Evolutionary conservation across 2,797 vertebrate species (phyloP), one percentile per base, ranked within the genome.

Genomic region (Enteromius viviparus): DNA sequence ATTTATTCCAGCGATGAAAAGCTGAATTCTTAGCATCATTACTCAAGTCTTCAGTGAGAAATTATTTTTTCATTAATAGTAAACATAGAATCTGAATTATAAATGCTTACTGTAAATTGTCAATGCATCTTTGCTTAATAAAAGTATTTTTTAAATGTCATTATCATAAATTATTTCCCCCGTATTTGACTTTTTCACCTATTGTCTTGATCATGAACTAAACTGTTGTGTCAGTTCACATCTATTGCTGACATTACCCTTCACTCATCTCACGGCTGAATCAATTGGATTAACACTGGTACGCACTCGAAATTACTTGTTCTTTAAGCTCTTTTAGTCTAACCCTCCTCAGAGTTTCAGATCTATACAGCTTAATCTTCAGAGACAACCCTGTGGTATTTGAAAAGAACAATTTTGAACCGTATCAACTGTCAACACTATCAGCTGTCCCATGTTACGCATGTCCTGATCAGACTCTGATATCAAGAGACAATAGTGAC

Each of bases 391-490:
- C 21, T 11, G n/a, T 60, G 10, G 4, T 62, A 62, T 62, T 62
- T 62, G 19, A 69, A 69, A n/a, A 69, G 40, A 69, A 23, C 37
- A 23, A 23, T 42, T 69, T 23, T 11, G 37, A 42, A 69, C 3
- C 29, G 29, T 65, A 65, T 65, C 62, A 34, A 10, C 11, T 29
- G 26, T 62, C 58, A 66, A 17, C 4, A 19, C 58, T 62, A 40
- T 68, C 34, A 11, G 32, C 32, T 69, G 37, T 69, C 21, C 66
- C 10, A 5, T 69, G 66, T 42, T 21, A 42, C 42, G 6, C 66
- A 68, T 68, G 34, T 68, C 19, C 65, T n/a, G 34, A 68, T 68
- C 65, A n/a, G 65, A 68, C 21, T 23, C 21, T 14, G 37, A 69
- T 42, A 42, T 42, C 37, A 69, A 42, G 37, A 42, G 11, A 42